Evolutionary conservation across 2,888 invertebrate genomes (phyloP).

Genomic region (Acronicta psi): DNA sequence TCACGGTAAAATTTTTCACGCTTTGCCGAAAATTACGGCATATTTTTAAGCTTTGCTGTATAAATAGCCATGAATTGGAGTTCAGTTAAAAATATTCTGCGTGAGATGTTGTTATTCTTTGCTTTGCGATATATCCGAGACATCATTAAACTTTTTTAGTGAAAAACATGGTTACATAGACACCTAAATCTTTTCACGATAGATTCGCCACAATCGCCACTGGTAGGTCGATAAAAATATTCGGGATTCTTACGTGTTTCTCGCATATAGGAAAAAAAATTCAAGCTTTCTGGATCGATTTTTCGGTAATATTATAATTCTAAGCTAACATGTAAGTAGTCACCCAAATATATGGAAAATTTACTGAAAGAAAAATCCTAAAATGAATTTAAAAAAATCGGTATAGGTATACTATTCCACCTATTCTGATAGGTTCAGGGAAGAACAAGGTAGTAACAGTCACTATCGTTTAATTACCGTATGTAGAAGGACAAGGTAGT

Average conservation of each 20-base stretch:
- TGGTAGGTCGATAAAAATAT: constrained; percentile 18
- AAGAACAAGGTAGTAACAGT: too few relatives aligned
- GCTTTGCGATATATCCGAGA: constrained; percentile 14
- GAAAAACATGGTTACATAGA: background rate
- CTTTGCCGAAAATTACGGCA: constrained; percentile 44
- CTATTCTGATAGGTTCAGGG: too few relatives aligned
- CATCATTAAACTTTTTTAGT: constrained; percentile 4
- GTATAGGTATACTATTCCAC: too few relatives aligned
- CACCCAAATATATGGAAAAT: too few relatives aligned
- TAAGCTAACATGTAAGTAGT: too few relatives aligned
- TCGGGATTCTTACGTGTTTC: background rate
- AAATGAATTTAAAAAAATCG: too few relatives aligned
- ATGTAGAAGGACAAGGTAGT: too few relatives aligned
- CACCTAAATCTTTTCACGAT: background rate
- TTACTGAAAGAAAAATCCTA: too few relatives aligned
- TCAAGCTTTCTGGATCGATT: too few relatives aligned
- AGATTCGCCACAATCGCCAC: background rate
- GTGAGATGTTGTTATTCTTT: constrained; percentile 22
- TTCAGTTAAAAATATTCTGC: constrained; percentile 52
- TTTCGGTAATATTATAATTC: too few relatives aligned
- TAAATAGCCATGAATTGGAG: constrained; percentile 65
- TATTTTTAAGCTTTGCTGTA: constrained; percentile 70
- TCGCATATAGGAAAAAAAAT: too few relatives aligned
- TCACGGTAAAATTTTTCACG: constrained; percentile 78
- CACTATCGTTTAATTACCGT: too few relatives aligned